Conservation (phyloP, 2,113 vertebrate species). For the Nasalis larvatus region DNA sequence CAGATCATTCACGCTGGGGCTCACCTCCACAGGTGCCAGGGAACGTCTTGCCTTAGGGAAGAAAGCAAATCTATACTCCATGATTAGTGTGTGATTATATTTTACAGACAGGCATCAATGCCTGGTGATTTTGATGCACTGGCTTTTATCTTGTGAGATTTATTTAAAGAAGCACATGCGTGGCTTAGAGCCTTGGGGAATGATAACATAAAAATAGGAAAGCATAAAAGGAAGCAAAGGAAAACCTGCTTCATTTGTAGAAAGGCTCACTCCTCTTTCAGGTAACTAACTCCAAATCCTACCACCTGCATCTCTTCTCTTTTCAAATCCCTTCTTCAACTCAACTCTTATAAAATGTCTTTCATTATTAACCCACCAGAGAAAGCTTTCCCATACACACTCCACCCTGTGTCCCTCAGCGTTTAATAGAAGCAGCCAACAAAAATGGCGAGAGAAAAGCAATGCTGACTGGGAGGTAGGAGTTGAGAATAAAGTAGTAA, state of each 20-base stretch:
- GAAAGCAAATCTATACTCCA: slow-evolving; percentile 70
- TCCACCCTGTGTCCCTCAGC: neutral
- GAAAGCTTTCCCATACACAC: neutral
- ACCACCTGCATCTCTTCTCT: slow-evolving; percentile 31
- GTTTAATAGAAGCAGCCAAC: neutral
- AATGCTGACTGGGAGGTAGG: neutral
- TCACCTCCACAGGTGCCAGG: slow-evolving; percentile 72
- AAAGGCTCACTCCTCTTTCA: slow-evolving; percentile 37
- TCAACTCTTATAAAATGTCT: neutral
- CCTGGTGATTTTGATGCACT: slow-evolving; percentile 71
- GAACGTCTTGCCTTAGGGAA: slow-evolving; percentile 59
- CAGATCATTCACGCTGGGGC: slow-evolving; percentile 53
- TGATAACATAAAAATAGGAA: slow-evolving; percentile 54
- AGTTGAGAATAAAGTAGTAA: neutral
- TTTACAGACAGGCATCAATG: slow-evolving; percentile 75
- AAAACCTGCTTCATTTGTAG: slow-evolving; percentile 46
- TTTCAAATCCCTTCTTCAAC: neutral
- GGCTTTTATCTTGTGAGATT: slow-evolving; percentile 71
- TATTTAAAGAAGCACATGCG: slow-evolving; percentile 72
- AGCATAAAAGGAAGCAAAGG: slow-evolving; percentile 47
- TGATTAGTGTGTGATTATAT: slow-evolving; percentile 75
- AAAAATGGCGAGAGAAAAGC: neutral
- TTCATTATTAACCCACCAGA: neutral
- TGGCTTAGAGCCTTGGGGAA: slow-evolving; percentile 57
- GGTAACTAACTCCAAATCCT: slow-evolving; percentile 23